Evolutionary conservation across 1,140 invertebrate species (phyloP), one percentile per base, ranked within the genome.

Genomic region (Dendroctonus valens): DNA sequence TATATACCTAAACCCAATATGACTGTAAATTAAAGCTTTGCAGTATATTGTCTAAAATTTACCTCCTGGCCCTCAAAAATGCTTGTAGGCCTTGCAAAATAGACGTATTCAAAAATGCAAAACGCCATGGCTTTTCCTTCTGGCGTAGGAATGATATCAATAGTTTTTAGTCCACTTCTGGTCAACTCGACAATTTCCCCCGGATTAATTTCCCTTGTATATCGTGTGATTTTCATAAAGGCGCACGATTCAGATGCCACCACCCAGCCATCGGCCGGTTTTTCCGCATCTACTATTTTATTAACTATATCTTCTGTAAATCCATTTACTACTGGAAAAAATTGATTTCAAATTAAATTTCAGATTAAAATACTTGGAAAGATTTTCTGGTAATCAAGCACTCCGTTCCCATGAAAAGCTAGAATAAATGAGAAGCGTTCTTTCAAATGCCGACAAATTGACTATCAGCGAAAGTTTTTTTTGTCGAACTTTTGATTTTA

Each of bases 41-140:
- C 4, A 3, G 2, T 15, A 39, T 39, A 14, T 37, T 55, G 9
- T 15, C 5, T 44, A 59, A 15, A 59, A 39, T 0, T 48, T 54
- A 65, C 65, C 89, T 96, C 96, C 81, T 98, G 95, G 57, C 94
- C 90, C 83, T 92, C 90, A 72, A 91, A 91, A 75, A 94, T 89
- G 76, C 91, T 93, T 76, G 98, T 96, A 7, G 94, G 89, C 67
- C 96, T 81, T 0, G 96, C 94, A 84, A 99, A 99, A 79, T 99
- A 99, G 0, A 99, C 96, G 79, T 99, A 99, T 81, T 99, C 97
- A 79, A 99, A 99, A 72, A 99, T 98, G 78, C 97, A 99, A 79
- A 98, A 97, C 0, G 96, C 95, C 67, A 91, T 87, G 12, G 86
- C 82, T 67, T 88, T 88, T 7, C 70, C 68, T 67, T 86, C 85